Evolutionary conservation across 30 jellyfish, hydroid and myxozoan species (phyloP).

Genomic region (Morbakka virulenta): DNA sequence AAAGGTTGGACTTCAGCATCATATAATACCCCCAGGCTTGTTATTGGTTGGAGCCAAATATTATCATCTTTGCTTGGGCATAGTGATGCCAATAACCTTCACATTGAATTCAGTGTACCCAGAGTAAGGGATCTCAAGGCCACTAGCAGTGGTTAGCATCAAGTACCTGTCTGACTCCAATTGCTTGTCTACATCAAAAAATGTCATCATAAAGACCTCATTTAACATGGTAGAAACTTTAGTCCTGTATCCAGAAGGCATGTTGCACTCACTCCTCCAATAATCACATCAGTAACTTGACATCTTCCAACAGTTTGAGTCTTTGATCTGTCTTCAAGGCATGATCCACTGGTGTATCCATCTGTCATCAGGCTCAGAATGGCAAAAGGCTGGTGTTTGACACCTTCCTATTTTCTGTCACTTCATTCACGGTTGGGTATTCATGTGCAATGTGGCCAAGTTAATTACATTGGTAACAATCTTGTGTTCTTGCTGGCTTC

Average conservation of each 20-base stretch:
- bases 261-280: not conserved
- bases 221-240: too few relatives aligned
- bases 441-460: not conserved
- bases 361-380: not conserved
- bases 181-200: too few relatives aligned
- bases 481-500: not conserved
- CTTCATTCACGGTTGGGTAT: not conserved
- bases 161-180: too few relatives aligned
- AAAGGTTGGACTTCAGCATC: too few relatives aligned
- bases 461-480: not conserved
- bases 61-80: too few relatives aligned
- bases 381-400: not conserved
- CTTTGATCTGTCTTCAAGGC: not conserved
- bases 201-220: too few relatives aligned
- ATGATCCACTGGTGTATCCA: not conserved
- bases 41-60: too few relatives aligned
- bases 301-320: not conserved
- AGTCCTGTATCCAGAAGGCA: not conserved
- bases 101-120: too few relatives aligned
- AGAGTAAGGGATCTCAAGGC: too few relatives aligned
- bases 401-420: not conserved
- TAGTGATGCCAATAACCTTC: too few relatives aligned
- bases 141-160: too few relatives aligned
- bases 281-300: not conserved
- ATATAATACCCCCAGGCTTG: too few relatives aligned